Evolutionary conservation across 2,888 invertebrate genomes (phyloP).

Genomic region (Metalampra italica): DNA sequence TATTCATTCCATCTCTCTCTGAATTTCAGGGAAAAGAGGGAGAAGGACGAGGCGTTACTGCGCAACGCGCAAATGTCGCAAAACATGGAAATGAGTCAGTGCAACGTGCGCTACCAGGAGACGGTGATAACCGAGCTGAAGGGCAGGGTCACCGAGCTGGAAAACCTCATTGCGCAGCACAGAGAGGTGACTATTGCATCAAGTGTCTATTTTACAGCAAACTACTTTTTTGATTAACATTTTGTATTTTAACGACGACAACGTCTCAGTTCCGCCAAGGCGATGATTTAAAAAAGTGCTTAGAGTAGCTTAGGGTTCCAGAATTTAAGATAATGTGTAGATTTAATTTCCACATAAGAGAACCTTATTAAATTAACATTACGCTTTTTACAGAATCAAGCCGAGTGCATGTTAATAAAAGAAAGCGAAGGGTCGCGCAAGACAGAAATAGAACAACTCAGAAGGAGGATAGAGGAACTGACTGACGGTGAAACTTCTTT

Average conservation of each 20-base stretch:
- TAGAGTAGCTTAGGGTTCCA: too few species aligned
- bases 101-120: slow-evolving; percentile 84
- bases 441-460: slow-evolving; percentile 54
- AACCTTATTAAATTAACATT: background rate
- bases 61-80: slow-evolving; percentile 91
- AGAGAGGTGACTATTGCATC: slow-evolving; percentile 56
- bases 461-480: slow-evolving; percentile 57
- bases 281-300: too few species aligned
- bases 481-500: slow-evolving; percentile 65
- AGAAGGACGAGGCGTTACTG: slow-evolving; percentile 85
- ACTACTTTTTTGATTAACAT: too few species aligned
- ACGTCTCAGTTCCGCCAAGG: too few species aligned
- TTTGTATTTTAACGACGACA: slow-evolving; percentile 8
- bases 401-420: slow-evolving; percentile 69
- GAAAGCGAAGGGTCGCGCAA: slow-evolving; percentile 53
- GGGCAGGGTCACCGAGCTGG: slow-evolving; percentile 75
- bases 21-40: slow-evolving; percentile 81
- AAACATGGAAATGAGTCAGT: slow-evolving; percentile 85
- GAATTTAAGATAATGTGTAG: too few species aligned
- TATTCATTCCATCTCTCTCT: too few species aligned
- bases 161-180: slow-evolving; percentile 72
- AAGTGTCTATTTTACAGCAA: too few species aligned
- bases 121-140: slow-evolving; percentile 80
- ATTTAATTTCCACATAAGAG: too few species aligned
- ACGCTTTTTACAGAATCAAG: slow-evolving; percentile 54